These are phyloP conservation scores for Conger conger DNA, from an alignment of 2,113 vertebrate species.

Conservation along the genomic window DNA sequence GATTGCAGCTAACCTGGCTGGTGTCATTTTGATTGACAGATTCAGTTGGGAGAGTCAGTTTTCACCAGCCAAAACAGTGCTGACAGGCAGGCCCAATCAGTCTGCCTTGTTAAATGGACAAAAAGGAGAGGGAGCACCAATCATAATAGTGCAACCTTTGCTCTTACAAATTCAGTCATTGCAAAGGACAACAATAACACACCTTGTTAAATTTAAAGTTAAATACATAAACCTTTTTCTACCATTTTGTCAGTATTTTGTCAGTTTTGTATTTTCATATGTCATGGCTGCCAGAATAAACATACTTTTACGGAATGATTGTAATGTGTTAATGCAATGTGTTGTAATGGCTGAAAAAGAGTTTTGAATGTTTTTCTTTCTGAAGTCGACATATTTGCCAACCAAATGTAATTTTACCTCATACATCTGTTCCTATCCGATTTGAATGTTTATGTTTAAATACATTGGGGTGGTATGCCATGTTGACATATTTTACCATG, in stretches of 20 bases:
- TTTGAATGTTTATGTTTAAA: background rate
- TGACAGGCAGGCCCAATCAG: background rate
- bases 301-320: background rate
- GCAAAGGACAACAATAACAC: background rate
- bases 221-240: background rate
- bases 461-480: background rate
- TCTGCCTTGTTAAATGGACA: background rate
- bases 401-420: background rate
- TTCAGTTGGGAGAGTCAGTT: background rate
- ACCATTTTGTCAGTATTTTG: background rate
- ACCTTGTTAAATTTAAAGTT: no score
- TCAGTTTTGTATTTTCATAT: background rate
- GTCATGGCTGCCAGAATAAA: background rate
- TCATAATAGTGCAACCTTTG: background rate
- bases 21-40: background rate
- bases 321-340: background rate
- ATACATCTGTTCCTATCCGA: background rate
- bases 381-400: background rate
- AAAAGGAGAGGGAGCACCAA: background rate
- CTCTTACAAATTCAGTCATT: background rate
- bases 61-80: background rate
- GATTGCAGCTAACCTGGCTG: background rate
- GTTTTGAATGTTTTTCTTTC: background rate
- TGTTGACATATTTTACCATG: background rate
- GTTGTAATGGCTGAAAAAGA: background rate